Evolutionary conservation across 2,888 invertebrate species (phyloP).

Genomic region (Tetragonula carbonaria): DNA sequence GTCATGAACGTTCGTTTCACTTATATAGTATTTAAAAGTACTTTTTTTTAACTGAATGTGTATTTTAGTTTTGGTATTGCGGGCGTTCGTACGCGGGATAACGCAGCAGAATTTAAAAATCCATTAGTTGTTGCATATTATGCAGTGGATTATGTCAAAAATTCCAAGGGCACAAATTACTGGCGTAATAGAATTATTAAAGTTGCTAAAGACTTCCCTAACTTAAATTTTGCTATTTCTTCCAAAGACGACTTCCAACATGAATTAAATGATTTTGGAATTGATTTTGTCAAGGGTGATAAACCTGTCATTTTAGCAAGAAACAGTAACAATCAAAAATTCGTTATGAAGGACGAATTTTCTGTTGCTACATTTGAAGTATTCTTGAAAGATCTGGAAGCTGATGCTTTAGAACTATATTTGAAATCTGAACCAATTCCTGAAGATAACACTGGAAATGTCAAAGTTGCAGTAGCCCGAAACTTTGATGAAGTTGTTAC

Average conservation of each 20-base stretch:
- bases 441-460: conserved; percentile 91
- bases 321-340: conserved; percentile 94
- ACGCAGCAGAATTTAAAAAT: conserved; percentile 92
- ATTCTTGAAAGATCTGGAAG: conserved; percentile 93
- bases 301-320: conserved; percentile 95
- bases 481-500: conserved; percentile 98
- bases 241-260: conserved; percentile 97
- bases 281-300: conserved; percentile 93
- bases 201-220: conserved; percentile 90
- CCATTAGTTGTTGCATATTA: conserved; percentile 97
- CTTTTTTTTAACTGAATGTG: conserved; percentile 10
- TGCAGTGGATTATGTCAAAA: conserved; percentile 97
- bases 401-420: conserved; percentile 94
- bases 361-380: conserved; percentile 93
- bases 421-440: conserved; percentile 98
- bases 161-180: conserved; percentile 99
- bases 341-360: conserved; percentile 95
- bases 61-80: conserved; percentile 93
- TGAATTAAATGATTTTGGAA: conserved; percentile 97
- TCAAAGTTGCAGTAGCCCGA: conserved; percentile 96
- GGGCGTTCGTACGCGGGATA: conserved; percentile 95
- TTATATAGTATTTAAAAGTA: neutral
- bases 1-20: neutral
- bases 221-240: conserved; percentile 94
- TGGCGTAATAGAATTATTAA: conserved; percentile 99